Base-by-base conservation (phyloP, 2,797 vertebrate genomes). In the Setipinna tenuifilis region DNA sequence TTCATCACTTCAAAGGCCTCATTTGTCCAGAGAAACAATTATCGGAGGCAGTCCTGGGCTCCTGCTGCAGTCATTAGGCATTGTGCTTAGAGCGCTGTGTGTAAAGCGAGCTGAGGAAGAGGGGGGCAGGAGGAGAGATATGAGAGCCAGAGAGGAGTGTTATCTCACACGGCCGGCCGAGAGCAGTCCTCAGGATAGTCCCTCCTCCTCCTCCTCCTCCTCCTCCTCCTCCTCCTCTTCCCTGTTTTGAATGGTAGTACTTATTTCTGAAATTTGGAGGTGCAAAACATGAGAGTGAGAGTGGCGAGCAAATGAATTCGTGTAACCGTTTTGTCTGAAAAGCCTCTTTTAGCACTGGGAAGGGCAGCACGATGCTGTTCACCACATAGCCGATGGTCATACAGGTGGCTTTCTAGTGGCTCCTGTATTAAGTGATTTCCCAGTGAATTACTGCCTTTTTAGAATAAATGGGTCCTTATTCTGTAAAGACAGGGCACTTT, bases 1-100 rank as follows among this genome's bases (percentile, higher is more conserved):
- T 78, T 78, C 71, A 78, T 78, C 71, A 78, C 71, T 78, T 78
- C 71, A 78, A 78, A 78, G 71, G 71, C 71, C 31, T 78, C 71
- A 78, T 78, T 78, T 78, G 41, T 44, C 71, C 35, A 17, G 10
- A 19, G 71, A 78, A 78, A 78, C 71, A 78, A 78, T 78, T 78
- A 78, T 78, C 71, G 71, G 71, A 78, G 71, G 71, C 71, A 78
- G 71, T 35, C 31, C 71, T 78, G 35, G 71, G 31, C 71, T 78
- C 71, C 71, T 78, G 17, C 71, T 78, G 71, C 71, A 78, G 71
- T 78, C 71, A 78, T 78, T 78, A 78, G 41, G 71, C 71, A 78
- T 78, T 78, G 71, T 78, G 71, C 71, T 78, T 17, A 31, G 71
- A 78, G 71, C 71, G 35, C 71, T 44, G 16, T 17, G 71, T 78